Evolutionary conservation across 1,140 invertebrate genomes (phyloP), one percentile per base, ranked within the genome.

Genomic region (Lepidotrigona ventralis): DNA sequence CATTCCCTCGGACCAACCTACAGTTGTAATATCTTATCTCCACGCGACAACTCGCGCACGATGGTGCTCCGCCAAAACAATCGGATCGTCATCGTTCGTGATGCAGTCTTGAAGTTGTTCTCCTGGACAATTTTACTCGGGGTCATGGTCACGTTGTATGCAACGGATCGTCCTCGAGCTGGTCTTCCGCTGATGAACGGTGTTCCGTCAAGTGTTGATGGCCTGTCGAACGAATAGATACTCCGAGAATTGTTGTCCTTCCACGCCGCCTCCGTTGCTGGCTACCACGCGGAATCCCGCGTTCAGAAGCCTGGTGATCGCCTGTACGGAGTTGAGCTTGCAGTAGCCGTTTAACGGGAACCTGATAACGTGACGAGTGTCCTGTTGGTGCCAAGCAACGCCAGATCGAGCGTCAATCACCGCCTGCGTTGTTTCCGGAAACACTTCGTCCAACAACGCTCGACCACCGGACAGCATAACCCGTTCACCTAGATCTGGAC

Each of bases 321-420:
- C 97, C 94, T 98, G 97, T 60, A 98, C 96, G 21, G 98, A 98
- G 92, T 98, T 98, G 46, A 99, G 94, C 92, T 98, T 98, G 94
- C 97, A 98, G 93, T 98, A 98, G 83, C 98, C 98, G 92, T 99
- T 99, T 19, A 99, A 94, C 4, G 98, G 98, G 91, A 98, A 98
- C 68, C 98, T 95, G 75, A 98, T 98, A 17, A 98, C 97, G 93
- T 98, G 97, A 58, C 97, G 95, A 64, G 96, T 95, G 93, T 98
- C 98, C 84, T 97, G 96, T 88, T 98, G 96, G 89, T 97, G 97
- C 97, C 97, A 98, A 29, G 97, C 95, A 51, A 97, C 97, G 46
- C 96, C 96, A 53, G 96, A 97, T 53, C 97, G 94, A 15, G 96
- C 96, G 90, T 98, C 97, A 94, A 98, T 96, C 66, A 98, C 95